Evolutionary conservation across 1,140 invertebrate genomes (phyloP), one percentile per base, ranked within the genome.

Genomic region (Achatina immaculata): DNA sequence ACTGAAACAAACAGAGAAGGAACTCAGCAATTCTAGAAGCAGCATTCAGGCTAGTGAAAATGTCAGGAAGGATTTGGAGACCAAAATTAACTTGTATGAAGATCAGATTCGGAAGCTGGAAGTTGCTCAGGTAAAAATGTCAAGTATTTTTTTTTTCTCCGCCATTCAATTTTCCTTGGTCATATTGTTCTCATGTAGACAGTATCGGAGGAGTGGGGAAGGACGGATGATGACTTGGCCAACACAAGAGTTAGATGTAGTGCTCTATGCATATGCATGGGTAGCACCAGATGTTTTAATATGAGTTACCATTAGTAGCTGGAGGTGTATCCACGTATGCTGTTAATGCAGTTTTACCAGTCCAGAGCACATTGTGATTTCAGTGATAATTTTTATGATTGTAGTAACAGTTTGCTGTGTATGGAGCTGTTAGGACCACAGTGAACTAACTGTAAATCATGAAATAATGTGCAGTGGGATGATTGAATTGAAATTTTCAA

Each of bases 1-100:
- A 81, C 82, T 89, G 3, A 80, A 85, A n/a, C 88, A 89, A 28
- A 82, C 89, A 81, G 85, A 90, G 80, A 88, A 86, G 71, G 89
- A 90, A 78, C 81, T 90, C 34, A 85, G 81, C 11, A 89, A 77
- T 73, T 88, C 86, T 81, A 84, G 80, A 0, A 43, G 85, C 19
- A 88, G 87, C 65, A 78, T 89, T 43, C 87, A 84, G 71, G 78
- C 86, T 14, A 80, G 81, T 72, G 89, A 90, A 48, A 87, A 88
- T 58, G 76, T 84, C 40, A 89, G 85, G 81, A 86, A 82, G 43
- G 40, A 83, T 28, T 21, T 85, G 38, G 86, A 90, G 75, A 40
- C 78, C 38, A 89, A 88, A 80, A 58, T 88, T 21, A 65, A 74
- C 0, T 85, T 85, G 71, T 78, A 78, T 55, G 89, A 90, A 74